Percentiles rank a stretch among this genome's conserved stretches.
phyloP scores from a whole-genome alignment of 2,797 vertebrate species.

The Gorsachius magnificus region DNA sequence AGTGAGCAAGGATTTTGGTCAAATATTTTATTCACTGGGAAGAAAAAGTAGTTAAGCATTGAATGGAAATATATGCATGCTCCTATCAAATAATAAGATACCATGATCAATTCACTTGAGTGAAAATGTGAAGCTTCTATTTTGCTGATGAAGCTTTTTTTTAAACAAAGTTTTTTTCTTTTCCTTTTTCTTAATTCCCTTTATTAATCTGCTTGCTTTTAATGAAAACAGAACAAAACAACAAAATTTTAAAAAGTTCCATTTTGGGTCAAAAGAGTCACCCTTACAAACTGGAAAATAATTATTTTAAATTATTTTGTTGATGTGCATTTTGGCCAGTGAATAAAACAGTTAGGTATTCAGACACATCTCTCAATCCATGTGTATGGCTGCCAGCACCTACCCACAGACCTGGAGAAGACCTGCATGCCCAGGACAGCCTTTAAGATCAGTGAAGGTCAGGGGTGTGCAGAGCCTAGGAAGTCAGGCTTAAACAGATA shows the following conservation, averaged over 20 bases:
- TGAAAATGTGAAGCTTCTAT: background rate
- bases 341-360: background rate
- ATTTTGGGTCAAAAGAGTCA: background rate
- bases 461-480: accelerated
- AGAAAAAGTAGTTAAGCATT: background rate
- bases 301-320: background rate
- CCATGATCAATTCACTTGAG: background rate
- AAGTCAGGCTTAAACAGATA: background rate
- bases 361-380: background rate
- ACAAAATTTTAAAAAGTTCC: background rate
- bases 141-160: slow-evolving; percentile 16
- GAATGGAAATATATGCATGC: background rate
- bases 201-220: background rate
- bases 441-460: background rate
- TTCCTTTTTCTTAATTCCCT: background rate
- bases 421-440: background rate
- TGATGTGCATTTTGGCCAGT: background rate
- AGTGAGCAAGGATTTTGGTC: background rate
- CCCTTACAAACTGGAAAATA: background rate
- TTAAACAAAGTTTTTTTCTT: slow-evolving; percentile 3
- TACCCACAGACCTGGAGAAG: background rate
- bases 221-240: background rate
- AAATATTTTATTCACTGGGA: background rate
- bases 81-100: slow-evolving; percentile 30
- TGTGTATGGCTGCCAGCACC: background rate